A percentile compares a stretch with the other conserved stretches of the same genome.
Evolutionary conservation across 2,113 vertebrate genomes (phyloP).

Genomic region (Columbina picui): DNA sequence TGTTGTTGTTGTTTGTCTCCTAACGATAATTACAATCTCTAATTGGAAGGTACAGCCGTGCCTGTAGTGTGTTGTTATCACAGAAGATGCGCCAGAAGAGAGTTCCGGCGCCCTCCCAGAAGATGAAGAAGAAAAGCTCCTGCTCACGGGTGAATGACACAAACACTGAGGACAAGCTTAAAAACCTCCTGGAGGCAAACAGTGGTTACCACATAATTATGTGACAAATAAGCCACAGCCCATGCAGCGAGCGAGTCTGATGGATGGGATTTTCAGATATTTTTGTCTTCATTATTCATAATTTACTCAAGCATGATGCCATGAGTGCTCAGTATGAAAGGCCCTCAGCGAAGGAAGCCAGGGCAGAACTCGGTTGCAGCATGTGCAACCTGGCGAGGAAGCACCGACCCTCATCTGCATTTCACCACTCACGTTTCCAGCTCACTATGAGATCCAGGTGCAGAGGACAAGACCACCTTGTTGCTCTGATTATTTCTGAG

Average conservation of each 20-base stretch:
- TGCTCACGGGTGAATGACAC: not conserved
- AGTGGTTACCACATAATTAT: not conserved
- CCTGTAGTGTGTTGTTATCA: not conserved
- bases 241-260: not conserved
- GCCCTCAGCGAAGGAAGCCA: not conserved
- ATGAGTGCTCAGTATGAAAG: not conserved
- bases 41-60: not conserved
- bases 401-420: accelerated
- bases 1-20: not conserved
- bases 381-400: not conserved
- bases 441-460: not conserved
- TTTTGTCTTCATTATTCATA: slow-evolving; percentile 17
- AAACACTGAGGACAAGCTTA: not conserved
- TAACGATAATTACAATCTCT: slow-evolving; percentile 20
- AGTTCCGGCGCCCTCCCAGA: not conserved
- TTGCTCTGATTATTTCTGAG: not conserved
- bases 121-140: not conserved
- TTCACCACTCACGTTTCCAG: not conserved
- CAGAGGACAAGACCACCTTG: not conserved
- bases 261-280: not conserved
- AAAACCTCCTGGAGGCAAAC: slow-evolving; percentile 1
- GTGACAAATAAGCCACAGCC: not conserved
- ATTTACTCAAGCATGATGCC: not conserved
- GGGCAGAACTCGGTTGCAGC: not conserved
- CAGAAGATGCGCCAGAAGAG: not conserved